Evolutionary conservation across 2,113 vertebrate species (phyloP).

Genomic region (Cinclus mexicanus): DNA sequence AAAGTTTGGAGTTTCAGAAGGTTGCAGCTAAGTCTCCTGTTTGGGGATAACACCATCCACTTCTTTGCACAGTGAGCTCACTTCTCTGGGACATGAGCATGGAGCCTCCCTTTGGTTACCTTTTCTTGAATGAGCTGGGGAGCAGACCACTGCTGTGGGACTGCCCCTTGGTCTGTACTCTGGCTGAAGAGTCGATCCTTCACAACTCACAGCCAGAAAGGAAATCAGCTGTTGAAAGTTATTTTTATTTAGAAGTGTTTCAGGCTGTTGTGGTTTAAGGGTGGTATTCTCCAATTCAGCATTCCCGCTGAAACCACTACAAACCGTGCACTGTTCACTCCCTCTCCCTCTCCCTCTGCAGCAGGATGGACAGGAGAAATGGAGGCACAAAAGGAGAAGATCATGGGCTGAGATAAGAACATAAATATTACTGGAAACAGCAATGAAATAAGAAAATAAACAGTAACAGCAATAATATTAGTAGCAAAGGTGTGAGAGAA

Average conservation of each 20-base stretch:
- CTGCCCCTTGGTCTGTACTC: no score
- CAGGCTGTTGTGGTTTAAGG: accelerated
- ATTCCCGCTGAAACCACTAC: neutral
- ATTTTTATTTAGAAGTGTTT: neutral
- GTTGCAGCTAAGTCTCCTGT: neutral
- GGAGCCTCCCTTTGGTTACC: neutral
- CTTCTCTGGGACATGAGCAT: accelerated
- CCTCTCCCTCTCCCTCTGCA: neutral
- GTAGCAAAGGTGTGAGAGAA: no score
- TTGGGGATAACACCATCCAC: no score
- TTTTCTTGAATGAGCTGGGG: neutral
- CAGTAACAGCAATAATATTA: neutral
- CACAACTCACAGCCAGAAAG: neutral
- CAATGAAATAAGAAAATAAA: neutral
- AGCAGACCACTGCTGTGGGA: neutral
- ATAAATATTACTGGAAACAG: no score
- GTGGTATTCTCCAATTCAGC: neutral
- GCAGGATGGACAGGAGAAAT: neutral
- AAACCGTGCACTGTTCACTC: accelerated
- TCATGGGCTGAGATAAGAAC: neutral
- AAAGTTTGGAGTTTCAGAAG: neutral
- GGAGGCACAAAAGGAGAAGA: neutral
- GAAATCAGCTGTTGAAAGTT: neutral
- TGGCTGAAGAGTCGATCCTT: no score
- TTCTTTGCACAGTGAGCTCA: neutral